Evolutionary conservation across 2,113 vertebrate species (phyloP), one percentile per base, ranked within the genome.

Genomic region (Anhinga anhinga): DNA sequence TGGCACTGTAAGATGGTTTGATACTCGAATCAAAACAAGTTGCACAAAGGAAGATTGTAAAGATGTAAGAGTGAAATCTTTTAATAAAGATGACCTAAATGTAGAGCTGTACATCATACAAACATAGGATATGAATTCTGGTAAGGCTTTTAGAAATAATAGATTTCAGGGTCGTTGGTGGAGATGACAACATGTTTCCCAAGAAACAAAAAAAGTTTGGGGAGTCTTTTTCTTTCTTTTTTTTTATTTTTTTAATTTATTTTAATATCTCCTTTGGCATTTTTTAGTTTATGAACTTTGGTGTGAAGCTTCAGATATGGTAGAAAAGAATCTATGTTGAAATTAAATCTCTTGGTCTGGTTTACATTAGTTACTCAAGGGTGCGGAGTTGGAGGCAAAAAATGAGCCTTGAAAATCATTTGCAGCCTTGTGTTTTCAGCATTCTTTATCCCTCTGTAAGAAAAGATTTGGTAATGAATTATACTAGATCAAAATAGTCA

Each of bases 31-130:
- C 82, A 99, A 99, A 98, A 99, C 99, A 18, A 99, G 99, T 98
- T 99, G 99, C 97, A 99, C 99, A 66, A 99, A 99, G 97, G 99
- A 99, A 98, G 99, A 99, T 97, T 99, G 99, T 98, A 99, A 99
- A 99, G 99, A 99, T 97, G 99, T 99, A 99, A 98, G 99, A 95
- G 79, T 95, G 27, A 92, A 89, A 81, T 84, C 86, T 95, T 95
- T 93, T 93, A 90, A 82, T 90, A 95, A 86, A 80, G 58, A 84
- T 93, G 69, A 70, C 50, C 85, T 92, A 92, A 94, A 85, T 96
- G 90, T 96, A 95, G 84, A 94, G 74, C 86, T 86, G 69, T 94
- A 77, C 77, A 90, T 80, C 79, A 71, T 79, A 79, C 73, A 86
- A 91, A 78, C 72, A 70, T 66, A 93, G 62, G 44, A 86, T 83